Conservation (phyloP, 2,797 vertebrate species). For the Neopelma chrysocephalum region DNA sequence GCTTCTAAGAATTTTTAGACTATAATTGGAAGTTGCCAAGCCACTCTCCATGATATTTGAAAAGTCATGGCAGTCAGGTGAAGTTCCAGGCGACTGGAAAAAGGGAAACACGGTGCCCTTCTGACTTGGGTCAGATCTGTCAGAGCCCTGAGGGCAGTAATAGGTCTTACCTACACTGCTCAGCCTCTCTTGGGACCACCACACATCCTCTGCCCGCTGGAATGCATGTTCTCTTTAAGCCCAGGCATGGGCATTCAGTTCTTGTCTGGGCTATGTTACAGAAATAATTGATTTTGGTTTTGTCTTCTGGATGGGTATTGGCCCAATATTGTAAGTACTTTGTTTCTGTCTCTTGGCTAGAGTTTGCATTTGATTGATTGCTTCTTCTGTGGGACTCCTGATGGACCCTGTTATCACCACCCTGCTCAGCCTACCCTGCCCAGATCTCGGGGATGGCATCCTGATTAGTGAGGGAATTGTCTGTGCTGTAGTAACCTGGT, state of each 20-base stretch:
- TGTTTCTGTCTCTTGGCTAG: background rate
- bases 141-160: background rate
- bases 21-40: background rate
- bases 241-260: background rate
- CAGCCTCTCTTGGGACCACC: background rate
- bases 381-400: background rate
- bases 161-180: background rate
- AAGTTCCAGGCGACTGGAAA: background rate
- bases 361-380: background rate
- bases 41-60: background rate
- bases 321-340: background rate
- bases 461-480: background rate
- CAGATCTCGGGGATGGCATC: background rate
- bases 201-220: background rate
- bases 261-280: background rate
- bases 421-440: background rate
- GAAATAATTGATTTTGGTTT: background rate
- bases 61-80: background rate
- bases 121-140: background rate
- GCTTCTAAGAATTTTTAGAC: background rate
- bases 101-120: background rate
- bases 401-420: background rate
- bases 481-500: background rate
- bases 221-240: background rate
- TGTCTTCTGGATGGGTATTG: background rate